Conservation (phyloP, 2,888 invertebrate species). For the Arctia plantaginis region DNA sequence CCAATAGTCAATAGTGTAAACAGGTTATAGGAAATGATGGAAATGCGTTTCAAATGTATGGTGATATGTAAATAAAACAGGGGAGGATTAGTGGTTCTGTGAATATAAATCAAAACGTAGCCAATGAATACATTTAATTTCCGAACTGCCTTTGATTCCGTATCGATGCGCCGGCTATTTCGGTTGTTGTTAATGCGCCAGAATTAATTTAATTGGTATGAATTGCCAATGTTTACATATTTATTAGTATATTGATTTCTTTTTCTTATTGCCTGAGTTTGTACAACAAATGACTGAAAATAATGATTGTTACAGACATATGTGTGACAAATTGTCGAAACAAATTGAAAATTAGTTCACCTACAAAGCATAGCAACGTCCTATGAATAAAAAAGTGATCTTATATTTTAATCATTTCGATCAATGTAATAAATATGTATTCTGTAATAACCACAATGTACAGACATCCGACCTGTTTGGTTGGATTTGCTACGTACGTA, state of each 20-base stretch:
- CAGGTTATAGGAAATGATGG: constrained; percentile 36
- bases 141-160: constrained; percentile 65
- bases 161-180: constrained; percentile 62
- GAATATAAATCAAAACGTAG: constrained; percentile 69
- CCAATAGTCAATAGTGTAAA: constrained; percentile 25
- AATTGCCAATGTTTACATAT: constrained; percentile 29
- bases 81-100: constrained; percentile 53
- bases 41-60: constrained; percentile 34
- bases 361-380: not conserved
- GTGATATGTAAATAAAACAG: constrained; percentile 47
- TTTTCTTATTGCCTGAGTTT: not conserved
- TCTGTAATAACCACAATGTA: not conserved
- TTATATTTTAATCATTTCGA: not conserved
- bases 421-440: not conserved
- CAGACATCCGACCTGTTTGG: not conserved
- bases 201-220: constrained; percentile 63
- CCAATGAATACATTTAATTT: constrained; percentile 74
- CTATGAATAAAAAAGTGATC: too few species aligned
- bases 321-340: not conserved
- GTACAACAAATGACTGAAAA: not conserved
- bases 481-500: not conserved
- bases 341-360: not conserved
- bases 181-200: constrained; percentile 62
- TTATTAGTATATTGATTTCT: constrained; percentile 10
- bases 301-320: not conserved